Conservation (phyloP, 1,140 invertebrate genomes). For the Monochamus saltuarius region DNA sequence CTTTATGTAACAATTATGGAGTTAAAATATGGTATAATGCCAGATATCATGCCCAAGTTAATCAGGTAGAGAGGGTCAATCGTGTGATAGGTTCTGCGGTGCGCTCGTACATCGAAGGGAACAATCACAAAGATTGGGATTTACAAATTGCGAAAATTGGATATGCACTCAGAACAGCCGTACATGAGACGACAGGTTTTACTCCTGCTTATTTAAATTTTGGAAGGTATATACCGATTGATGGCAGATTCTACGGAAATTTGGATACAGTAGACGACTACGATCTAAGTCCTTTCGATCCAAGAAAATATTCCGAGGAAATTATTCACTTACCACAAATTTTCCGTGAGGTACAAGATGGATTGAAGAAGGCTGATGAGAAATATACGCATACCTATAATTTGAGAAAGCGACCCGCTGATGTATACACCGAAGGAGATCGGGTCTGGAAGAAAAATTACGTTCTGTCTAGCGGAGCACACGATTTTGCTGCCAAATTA, state of each 20-base stretch:
- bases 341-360: no score
- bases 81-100: no score
- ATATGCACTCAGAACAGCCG: neutral
- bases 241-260: conserved; percentile 10
- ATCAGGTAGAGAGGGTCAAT: no score
- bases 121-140: no score
- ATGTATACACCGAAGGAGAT: conserved; percentile 21
- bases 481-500: conserved; percentile 23
- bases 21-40: no score
- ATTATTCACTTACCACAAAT: conserved; percentile 7
- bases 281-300: conserved; percentile 11
- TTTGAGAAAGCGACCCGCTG: conserved; percentile 8
- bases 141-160: neutral
- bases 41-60: no score
- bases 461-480: conserved; percentile 18
- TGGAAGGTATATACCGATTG: conserved; percentile 22
- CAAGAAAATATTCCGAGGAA: conserved; percentile 9
- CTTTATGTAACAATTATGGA: no score
- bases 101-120: no score
- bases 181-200: neutral
- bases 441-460: conserved; percentile 22
- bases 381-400: conserved; percentile 18
- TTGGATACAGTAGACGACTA: neutral
- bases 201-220: conserved; percentile 21
- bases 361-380: conserved; percentile 19